These are phyloP conservation scores for Chorisops tibialis DNA, from an alignment of 2,888 invertebrate species.

Conservation along the genomic window DNA sequence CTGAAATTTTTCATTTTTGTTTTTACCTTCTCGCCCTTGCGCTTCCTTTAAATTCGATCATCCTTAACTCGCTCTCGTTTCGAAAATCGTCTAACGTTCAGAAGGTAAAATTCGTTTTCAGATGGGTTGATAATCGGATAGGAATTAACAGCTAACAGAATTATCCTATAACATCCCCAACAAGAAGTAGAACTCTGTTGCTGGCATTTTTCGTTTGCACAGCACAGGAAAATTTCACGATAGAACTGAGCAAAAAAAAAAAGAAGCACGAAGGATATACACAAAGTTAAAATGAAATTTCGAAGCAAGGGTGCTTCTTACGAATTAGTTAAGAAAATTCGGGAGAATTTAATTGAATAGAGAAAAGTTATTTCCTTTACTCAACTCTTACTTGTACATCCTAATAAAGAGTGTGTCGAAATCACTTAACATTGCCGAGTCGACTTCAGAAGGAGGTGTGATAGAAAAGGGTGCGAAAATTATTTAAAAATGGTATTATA, in stretches of 20 bases:
- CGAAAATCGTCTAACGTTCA: not conserved
- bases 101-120: conserved; percentile 3
- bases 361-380: conserved; percentile 4
- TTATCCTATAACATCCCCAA: not conserved
- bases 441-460: not conserved
- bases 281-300: not conserved
- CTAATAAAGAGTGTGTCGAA: not conserved
- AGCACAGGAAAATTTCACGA: too few species aligned
- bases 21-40: too few species aligned
- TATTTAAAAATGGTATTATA: not conserved
- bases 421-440: not conserved
- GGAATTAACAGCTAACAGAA: conserved; percentile 17
- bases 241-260: too few species aligned
- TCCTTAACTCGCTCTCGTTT: too few species aligned
- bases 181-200: not conserved
- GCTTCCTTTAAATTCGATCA: too few species aligned
- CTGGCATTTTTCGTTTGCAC: not conserved
- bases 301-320: not conserved
- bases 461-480: not conserved
- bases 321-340: not conserved
- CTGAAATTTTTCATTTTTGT: not conserved
- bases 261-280: too few species aligned
- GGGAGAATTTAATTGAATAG: conserved; percentile 1
- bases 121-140: conserved; percentile 11
- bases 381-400: not conserved